Evolutionary conservation across 2,113 vertebrate species (phyloP).

Genomic region (Hemiprocne comata): DNA sequence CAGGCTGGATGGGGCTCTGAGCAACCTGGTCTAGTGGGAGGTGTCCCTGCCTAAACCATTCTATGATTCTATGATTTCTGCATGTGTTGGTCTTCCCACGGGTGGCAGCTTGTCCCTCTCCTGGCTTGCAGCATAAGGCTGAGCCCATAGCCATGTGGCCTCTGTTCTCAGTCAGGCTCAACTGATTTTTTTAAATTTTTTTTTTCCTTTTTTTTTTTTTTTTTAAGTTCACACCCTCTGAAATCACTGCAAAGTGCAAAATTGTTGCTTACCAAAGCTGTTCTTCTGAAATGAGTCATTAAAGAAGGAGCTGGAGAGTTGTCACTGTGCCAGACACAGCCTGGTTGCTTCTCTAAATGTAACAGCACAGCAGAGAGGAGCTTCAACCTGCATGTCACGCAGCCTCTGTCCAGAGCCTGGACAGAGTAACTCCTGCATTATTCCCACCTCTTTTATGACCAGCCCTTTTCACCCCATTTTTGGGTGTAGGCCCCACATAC

Average conservation of each 20-base stretch:
- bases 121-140: not conserved
- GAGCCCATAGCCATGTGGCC: not conserved
- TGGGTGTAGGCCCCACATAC: not conserved
- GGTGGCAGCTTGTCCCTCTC: not conserved
- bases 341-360: not conserved
- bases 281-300: constrained; percentile 35
- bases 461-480: not conserved
- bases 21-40: too few species aligned
- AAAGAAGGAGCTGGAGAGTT: not conserved
- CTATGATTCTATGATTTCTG: not conserved
- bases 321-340: not conserved
- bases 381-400: not conserved
- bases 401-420: not conserved
- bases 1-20: too few species aligned
- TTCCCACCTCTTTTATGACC: not conserved
- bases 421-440: not conserved
- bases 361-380: not conserved
- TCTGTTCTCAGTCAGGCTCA: fast-evolving
- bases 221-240: not conserved
- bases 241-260: constrained; percentile 22
- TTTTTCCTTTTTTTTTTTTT: not conserved
- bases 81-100: fast-evolving
- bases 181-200: fast-evolving
- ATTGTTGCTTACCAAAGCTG: constrained; percentile 18
- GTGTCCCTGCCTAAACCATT: too few species aligned